A percentile compares a stretch with the other conserved stretches of the same genome.
Evolutionary conservation across 2,797 vertebrate genomes (phyloP).

Genomic region (Protonibea diacanthus): DNA sequence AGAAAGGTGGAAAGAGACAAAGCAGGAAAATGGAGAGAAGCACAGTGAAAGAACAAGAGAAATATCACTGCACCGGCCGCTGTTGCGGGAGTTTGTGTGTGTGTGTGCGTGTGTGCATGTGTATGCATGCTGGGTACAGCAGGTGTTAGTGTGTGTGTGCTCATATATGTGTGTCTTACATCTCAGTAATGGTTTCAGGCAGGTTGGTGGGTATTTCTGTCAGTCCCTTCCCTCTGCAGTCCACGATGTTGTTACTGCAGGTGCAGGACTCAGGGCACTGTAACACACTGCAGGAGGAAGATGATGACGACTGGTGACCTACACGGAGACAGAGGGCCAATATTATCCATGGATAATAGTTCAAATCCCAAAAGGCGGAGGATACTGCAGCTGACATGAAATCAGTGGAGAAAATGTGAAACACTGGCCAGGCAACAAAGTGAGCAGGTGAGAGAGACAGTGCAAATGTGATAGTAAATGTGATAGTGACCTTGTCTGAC

Average conservation of each 20-base stretch:
- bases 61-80: conserved; percentile 55
- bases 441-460: conserved; percentile 5
- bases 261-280: conserved; percentile 96
- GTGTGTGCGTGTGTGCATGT: conserved; percentile 5
- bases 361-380: conserved; percentile 16
- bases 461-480: conserved; percentile 14
- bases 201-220: conserved; percentile 97
- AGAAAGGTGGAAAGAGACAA: conserved; percentile 60
- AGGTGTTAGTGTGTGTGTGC: conserved; percentile 14
- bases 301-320: conserved; percentile 93
- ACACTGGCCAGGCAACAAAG: conserved; percentile 12
- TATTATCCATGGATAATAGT: conserved; percentile 40
- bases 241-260: conserved; percentile 98
- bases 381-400: conserved; percentile 6
- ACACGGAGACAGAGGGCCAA: conserved; percentile 60
- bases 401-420: conserved; percentile 25
- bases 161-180: conserved; percentile 83
- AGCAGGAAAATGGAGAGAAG: conserved; percentile 41
- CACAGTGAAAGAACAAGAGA: conserved; percentile 45
- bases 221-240: conserved; percentile 96
- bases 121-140: conserved; percentile 24
- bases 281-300: conserved; percentile 94
- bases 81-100: conserved; percentile 12
- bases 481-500: conserved; percentile 31
- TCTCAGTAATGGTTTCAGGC: conserved; percentile 98